A percentile compares a stretch with the other conserved stretches of the same genome.
phyloP scores from a whole-genome alignment of 1,140 invertebrate species.

The Anastatus disparis region DNA sequence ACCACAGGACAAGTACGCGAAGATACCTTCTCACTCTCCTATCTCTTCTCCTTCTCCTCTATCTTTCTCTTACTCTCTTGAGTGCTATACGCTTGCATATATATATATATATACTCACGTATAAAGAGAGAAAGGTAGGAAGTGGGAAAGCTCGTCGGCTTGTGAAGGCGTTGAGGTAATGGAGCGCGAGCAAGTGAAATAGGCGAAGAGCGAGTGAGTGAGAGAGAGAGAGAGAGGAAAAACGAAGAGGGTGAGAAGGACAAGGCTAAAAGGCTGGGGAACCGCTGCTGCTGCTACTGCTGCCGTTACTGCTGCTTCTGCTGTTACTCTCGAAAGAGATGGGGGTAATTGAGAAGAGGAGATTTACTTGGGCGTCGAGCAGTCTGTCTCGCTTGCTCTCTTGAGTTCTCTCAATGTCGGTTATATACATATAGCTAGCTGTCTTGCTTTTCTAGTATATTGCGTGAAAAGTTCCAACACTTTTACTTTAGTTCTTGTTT shows the following conservation, averaged over 20 bases:
- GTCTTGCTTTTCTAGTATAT: no score
- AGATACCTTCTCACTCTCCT: not conserved
- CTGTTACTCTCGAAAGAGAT: no score
- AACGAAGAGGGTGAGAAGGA: conserved; percentile 31
- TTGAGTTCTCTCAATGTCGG: no score
- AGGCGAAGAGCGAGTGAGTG: conserved; percentile 35
- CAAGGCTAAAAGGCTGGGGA: conserved; percentile 41
- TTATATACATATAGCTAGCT: no score
- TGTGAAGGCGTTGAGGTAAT: conserved; percentile 53
- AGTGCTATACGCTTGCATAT: not conserved
- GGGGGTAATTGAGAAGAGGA: conserved; percentile 66
- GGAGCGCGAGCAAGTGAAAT: conserved; percentile 49
- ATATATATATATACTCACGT: not conserved
- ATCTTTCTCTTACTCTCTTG: not conserved
- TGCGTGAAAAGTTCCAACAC: no score
- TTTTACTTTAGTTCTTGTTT: no score
- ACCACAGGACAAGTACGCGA: conserved; percentile 32
- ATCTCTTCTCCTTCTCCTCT: not conserved
- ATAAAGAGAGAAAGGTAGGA: conserved; percentile 3
- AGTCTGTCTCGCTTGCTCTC: conserved; percentile 6
- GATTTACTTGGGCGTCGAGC: conserved; percentile 60
- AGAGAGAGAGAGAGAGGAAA: conserved; percentile 27
- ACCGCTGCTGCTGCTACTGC: conserved; percentile 26
- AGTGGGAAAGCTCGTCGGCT: conserved; percentile 31
- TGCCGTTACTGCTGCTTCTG: no score